Evolutionary conservation across 2,888 invertebrate genomes (phyloP).

Genomic region (Dynastes grantii): DNA sequence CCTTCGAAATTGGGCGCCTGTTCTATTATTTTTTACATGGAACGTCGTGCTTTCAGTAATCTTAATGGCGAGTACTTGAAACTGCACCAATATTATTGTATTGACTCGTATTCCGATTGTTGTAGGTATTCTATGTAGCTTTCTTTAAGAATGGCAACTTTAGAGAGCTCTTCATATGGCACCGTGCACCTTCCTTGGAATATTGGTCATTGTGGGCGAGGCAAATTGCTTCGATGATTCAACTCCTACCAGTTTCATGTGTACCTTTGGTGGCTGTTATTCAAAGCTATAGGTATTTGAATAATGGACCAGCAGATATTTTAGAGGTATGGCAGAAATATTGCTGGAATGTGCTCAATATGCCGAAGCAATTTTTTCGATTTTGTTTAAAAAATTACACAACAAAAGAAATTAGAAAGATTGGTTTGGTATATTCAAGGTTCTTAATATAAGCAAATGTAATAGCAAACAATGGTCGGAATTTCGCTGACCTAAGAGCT

Average conservation of each 20-base stretch:
- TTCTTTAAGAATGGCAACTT: conserved; percentile 82
- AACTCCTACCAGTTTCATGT: conserved; percentile 82
- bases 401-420: no score
- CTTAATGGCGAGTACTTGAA: conserved; percentile 77
- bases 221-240: conserved; percentile 84
- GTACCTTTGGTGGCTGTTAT: conserved; percentile 83
- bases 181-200: conserved; percentile 74
- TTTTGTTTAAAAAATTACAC: no score
- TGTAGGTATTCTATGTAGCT: conserved; percentile 78
- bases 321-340: conserved; percentile 74
- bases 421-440: no score
- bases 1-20: conserved; percentile 76
- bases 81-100: neutral
- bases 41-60: conserved; percentile 89
- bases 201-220: conserved; percentile 89
- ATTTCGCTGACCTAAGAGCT: no score
- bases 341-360: no score
- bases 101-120: conserved; percentile 19
- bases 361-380: no score
- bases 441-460: no score
- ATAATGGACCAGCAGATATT: conserved; percentile 88
- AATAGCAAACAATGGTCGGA: no score
- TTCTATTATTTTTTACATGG: conserved; percentile 88
- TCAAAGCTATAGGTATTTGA: conserved; percentile 84
- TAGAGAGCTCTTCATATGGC: conserved; percentile 80